Base-by-base conservation (phyloP, 2,113 vertebrate species). In the Eupsittula cactorum region DNA sequence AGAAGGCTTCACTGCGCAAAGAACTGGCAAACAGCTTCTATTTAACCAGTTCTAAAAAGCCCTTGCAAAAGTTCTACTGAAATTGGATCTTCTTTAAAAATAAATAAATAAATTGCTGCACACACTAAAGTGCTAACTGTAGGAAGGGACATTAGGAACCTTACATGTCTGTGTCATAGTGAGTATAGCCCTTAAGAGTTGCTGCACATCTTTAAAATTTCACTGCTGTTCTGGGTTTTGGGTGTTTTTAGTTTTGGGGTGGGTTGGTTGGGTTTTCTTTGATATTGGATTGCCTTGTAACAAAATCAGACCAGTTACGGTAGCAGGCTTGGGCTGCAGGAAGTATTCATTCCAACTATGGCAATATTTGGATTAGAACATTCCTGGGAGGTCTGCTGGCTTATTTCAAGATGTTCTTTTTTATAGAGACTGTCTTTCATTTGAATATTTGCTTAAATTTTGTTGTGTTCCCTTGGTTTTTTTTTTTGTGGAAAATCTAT, bases 281-380 rank as follows among this genome's bases (percentile, higher is more conserved):
- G 10, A 13, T 18, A 2, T 60, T 84, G 60, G 31, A 18, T 23
- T 0, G 14, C 47, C 35, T 77, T 75, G n/a, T 75, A 75, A 60
- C 44, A 59, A 59, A 95, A 31, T 92, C 90, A 94, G 70, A 60
- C 90, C 82, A 76, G 81, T 95, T 97, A 92, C 93, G 69, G 89
- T 53, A 88, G 76, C 49, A 92, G 42, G 41, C 81, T 89, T 82
- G 88, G 74, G 12, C 74, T 92, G 73, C 69, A 78, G 41, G 57
- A 92, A 50, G 39, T 73, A 60, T 88, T 89, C 63, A 69, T 96
- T 91, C 81, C 92, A 90, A 83, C 70, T 46, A 42, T 0, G 9
- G 71, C 64, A 95, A 77, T 95, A 95, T 93, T 93, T 91, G 93
- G 90, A 87, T 78, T 78, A 91, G 60, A 91, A 70, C 65, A 90